Evolutionary conservation across 1,140 invertebrate species (phyloP).

Genomic region (Cydia pomonella): DNA sequence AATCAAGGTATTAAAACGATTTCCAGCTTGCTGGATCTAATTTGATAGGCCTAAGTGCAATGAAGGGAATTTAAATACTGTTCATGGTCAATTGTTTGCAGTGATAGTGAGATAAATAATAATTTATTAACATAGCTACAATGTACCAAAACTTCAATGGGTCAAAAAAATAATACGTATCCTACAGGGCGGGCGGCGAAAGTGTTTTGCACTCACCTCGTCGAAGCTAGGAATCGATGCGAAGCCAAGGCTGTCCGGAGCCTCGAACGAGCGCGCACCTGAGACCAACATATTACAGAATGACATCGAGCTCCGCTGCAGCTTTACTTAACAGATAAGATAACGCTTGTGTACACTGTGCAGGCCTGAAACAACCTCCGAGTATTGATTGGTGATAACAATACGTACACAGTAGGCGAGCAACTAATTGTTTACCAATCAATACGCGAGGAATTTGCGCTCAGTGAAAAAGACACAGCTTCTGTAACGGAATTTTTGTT

Average conservation of each 20-base stretch:
- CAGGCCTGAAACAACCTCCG: conserved; percentile 38
- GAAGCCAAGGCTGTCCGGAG: conserved; percentile 38
- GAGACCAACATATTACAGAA: conserved; percentile 63
- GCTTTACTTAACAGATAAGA: conserved; percentile 54
- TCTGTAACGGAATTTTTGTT: conserved; percentile 1
- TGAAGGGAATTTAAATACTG: no score
- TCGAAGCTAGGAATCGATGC: conserved; percentile 34
- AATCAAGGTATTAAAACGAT: no score
- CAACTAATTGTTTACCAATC: not conserved
- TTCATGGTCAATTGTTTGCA: no score
- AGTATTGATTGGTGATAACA: conserved; percentile 40
- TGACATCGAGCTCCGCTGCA: conserved; percentile 35
- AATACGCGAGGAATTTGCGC: not conserved
- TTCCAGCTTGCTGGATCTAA: no score
- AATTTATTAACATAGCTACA: no score
- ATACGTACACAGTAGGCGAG: not conserved
- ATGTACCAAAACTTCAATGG: not conserved
- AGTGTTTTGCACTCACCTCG: conserved; percentile 34
- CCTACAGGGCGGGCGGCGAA: not conserved
- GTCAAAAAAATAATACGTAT: not conserved
- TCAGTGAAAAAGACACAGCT: not conserved
- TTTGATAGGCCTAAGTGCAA: no score
- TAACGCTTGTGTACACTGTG: conserved; percentile 41
- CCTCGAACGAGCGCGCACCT: conserved; percentile 58
- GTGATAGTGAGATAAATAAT: no score